Evolutionary conservation across 2,113 vertebrate genomes (phyloP), one percentile per base, ranked within the genome.

Genomic region (Oostethus manadensis): DNA sequence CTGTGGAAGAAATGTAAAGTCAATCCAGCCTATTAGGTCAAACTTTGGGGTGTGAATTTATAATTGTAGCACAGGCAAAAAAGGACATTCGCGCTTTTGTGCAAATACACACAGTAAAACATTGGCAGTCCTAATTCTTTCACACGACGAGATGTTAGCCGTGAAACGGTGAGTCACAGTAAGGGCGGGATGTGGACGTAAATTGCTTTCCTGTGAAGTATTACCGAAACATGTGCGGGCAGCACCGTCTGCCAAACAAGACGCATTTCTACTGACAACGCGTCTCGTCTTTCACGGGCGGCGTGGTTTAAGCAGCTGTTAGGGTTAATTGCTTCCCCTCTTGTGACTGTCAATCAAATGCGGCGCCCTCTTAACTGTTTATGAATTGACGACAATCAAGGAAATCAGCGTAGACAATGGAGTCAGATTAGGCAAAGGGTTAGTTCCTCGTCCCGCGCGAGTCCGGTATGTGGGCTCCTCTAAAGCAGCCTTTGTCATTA

Each of bases 341-440:
- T 81, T 67, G 44, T 47, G 66, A 53, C 67, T 73, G 79, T 81
- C 78, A 86, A 78, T 83, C 77, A 70, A 74, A 67, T 68, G 62
- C 38, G 56, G 62, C 73, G 55, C 60, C 68, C 68, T 74, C 58
- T 68, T 75, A 79, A 83, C 71, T 48, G 74, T 73, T 60, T 63
- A 58, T 71, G 74, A 83, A 85, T 77, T 73, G 78, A 83, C 71
- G 73, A 77, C 77, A 81, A 77, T 71, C 83, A 73, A 62, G 70
- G 68, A 66, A 84, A 84, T 80, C 76, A 81, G 64, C 44, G 26
- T 56, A 74, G 63, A 85, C 81, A 84, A 86, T 80, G 42, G 53
- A 70, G 75, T 56, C 71, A 79, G 79, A 80, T 82, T 76, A 20
- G 11, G 21, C 10, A 13, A 50, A 20, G 48, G 38, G 38, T 42